Evolutionary conservation across 2,888 invertebrate genomes (phyloP).

Genomic region (Bunonema sp.): DNA sequence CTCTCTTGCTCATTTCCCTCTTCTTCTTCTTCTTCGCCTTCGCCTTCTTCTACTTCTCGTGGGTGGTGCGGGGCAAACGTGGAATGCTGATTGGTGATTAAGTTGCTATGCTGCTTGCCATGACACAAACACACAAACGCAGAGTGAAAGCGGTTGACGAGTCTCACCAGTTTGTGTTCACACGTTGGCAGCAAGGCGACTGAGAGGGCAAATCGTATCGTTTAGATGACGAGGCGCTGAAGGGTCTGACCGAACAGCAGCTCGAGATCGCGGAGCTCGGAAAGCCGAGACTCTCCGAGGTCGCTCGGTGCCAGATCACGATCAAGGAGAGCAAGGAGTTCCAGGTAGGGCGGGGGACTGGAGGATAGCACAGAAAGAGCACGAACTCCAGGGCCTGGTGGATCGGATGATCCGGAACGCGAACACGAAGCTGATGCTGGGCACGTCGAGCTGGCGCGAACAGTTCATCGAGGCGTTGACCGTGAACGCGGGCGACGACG

Average conservation of each 20-base stretch:
- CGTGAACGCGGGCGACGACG: constrained; percentile 62
- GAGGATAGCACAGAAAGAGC: neutral
- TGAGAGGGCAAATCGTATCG: too few species aligned
- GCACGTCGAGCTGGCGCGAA: constrained; percentile 97
- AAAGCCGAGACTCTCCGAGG: constrained; percentile 74
- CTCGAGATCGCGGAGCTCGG: constrained; percentile 57
- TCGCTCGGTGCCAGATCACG: constrained; percentile 67
- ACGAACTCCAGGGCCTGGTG: constrained; percentile 53
- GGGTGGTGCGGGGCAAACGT: too few species aligned
- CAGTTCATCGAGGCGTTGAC: constrained; percentile 92
- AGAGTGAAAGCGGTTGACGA: constrained; percentile 14
- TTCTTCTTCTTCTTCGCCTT: too few species aligned
- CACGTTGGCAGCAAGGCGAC: neutral
- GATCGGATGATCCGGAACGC: constrained; percentile 93
- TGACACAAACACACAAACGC: too few species aligned
- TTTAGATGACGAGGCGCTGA: constrained; percentile 15
- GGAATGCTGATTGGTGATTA: too few species aligned
- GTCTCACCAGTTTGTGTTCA: constrained; percentile 1
- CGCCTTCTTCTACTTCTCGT: too few species aligned
- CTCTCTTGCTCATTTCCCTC: too few species aligned
- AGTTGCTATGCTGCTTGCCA: too few species aligned
- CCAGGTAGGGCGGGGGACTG: constrained; percentile 60
- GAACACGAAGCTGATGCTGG: constrained; percentile 72
- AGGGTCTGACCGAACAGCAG: constrained; percentile 43
- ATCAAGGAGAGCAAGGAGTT: constrained; percentile 96